Percentiles rank a stretch among this genome's conserved stretches.
Conservation (phyloP, 1,140 invertebrate species). For the Saxidomus purpurata region DNA sequence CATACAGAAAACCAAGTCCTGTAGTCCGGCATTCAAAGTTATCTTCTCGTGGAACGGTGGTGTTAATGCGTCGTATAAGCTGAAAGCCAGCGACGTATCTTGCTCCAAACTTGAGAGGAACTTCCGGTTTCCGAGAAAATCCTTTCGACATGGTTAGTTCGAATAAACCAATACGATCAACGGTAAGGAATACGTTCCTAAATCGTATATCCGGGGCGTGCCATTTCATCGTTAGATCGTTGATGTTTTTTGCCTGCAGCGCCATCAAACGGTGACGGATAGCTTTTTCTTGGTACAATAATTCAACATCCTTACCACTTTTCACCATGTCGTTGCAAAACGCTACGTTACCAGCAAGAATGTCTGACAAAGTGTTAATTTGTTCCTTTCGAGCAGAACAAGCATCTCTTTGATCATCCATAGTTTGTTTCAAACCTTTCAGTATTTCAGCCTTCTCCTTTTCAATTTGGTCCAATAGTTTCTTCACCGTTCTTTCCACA, state of each 20-base stretch:
- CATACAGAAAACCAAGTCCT: slow-evolving; percentile 49
- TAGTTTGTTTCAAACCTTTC: slow-evolving; percentile 39
- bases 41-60: slow-evolving; percentile 57
- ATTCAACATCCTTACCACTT: slow-evolving; percentile 60
- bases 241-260: slow-evolving; percentile 58
- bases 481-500: slow-evolving; percentile 61
- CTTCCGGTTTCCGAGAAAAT: slow-evolving; percentile 41
- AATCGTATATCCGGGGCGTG: slow-evolving; percentile 62
- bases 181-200: slow-evolving; percentile 61
- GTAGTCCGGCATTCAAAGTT: slow-evolving; percentile 56
- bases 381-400: slow-evolving; percentile 46
- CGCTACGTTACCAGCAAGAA: slow-evolving; percentile 44
- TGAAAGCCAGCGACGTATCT: slow-evolving; percentile 54
- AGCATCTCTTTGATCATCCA: slow-evolving; percentile 62
- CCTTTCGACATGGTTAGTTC: slow-evolving; percentile 49
- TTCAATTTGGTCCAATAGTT: slow-evolving; percentile 63
- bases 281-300: slow-evolving; percentile 47
- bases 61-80: slow-evolving; percentile 43
- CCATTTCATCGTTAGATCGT: slow-evolving; percentile 49
- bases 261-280: slow-evolving; percentile 52
- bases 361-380: slow-evolving; percentile 17
- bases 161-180: slow-evolving; percentile 64
- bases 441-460: slow-evolving; percentile 61
- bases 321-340: slow-evolving; percentile 62
- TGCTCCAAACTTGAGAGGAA: slow-evolving; percentile 50